Conservation (phyloP, 2,888 invertebrate species). For the Miltochrista miniata region DNA sequence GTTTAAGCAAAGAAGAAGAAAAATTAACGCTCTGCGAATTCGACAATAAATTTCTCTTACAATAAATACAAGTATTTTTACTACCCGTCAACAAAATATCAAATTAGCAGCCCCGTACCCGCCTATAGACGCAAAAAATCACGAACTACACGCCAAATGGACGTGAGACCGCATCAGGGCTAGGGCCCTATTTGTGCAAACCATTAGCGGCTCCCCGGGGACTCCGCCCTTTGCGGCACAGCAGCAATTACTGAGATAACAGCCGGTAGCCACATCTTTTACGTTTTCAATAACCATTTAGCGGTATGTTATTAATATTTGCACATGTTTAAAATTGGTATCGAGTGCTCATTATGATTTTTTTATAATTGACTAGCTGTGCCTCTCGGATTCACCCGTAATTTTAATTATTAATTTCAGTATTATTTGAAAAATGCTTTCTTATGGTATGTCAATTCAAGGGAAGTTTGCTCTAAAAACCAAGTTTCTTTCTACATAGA, state of each 20-base stretch:
- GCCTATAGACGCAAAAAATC: conserved; percentile 18
- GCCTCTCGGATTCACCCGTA: no score
- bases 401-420: no score
- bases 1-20: no score
- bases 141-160: conserved; percentile 13
- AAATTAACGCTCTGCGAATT: background rate
- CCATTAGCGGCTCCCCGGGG: conserved; percentile 45
- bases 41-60: background rate
- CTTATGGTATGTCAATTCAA: no score
- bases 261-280: conserved; percentile 24
- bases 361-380: no score
- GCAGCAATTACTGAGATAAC: conserved; percentile 38
- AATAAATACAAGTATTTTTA: background rate
- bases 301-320: conserved; percentile 26
- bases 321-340: conserved; percentile 26
- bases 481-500: no score
- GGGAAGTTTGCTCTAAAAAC: no score
- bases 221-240: conserved; percentile 28
- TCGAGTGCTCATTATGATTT: background rate
- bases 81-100: conserved; percentile 4
- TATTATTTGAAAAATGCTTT: no score
- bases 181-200: conserved; percentile 38
- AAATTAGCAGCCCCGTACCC: conserved; percentile 20
- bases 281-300: conserved; percentile 12
- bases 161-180: conserved; percentile 26